Evolutionary conservation across 2,113 vertebrate species (phyloP), one percentile per base, ranked within the genome.

Genomic region (Microtus ochrogaster): DNA sequence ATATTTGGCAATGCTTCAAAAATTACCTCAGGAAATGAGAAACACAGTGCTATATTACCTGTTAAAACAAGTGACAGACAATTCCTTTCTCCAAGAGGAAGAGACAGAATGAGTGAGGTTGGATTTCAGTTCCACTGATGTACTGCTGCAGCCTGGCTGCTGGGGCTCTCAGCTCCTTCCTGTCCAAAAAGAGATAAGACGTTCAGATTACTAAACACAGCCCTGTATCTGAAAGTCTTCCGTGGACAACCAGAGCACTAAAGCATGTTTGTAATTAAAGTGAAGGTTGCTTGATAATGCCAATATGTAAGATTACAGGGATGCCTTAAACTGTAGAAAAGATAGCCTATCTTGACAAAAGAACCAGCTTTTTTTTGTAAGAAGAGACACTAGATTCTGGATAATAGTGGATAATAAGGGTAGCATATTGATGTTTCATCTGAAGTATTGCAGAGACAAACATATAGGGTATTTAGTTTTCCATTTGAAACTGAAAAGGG

Each of bases 21-120:
- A 78, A 96, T 49, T 68, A 14, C 76, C 41, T 24, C 41, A 92
- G 49, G 26, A 97, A 96, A 91, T 94, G 73, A 95, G 70, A 86
- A 94, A 92, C 39, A 63, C 52, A 30, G 24, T 93, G 19, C 36
- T 79, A 65, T 89, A 87, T 93, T 93, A 73, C 19, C 63, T 74
- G 33, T 78, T 61, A 76, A 96, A 92, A 92, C 73, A 97, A 96
- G 73, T 76, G 24, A 70, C 91, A 90, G 26, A 30, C 3, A 28
- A 22, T 33, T 92, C 24, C 10, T 30, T 85, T 96, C 22, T n/a
- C 33, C 24, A 83, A 65, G 39, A 94, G 68, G 39, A 94, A 87
- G 66, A 90, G 11, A 22, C 36, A 95, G 65, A 78, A 86, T 85
- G 65, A 82, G 33, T 94, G 9, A 94, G 61, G 22, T n/a, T 91